Conservation (phyloP, 2,888 invertebrate species). For the Serripes groenlandicus region DNA sequence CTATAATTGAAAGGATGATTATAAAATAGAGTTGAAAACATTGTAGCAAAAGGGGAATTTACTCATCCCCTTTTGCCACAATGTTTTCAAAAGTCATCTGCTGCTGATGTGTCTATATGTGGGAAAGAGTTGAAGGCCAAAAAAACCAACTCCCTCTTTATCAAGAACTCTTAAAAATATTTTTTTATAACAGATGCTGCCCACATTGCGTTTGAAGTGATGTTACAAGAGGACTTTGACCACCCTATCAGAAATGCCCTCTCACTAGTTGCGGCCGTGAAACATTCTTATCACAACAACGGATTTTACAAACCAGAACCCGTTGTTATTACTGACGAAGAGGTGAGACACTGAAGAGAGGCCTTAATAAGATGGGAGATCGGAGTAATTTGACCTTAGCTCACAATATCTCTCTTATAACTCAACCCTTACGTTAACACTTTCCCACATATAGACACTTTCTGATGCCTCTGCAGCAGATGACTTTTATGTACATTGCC, state of each 20-base stretch:
- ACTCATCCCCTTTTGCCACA: no score
- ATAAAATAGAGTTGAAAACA: no score
- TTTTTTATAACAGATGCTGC: no score
- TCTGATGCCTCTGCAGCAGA: background rate
- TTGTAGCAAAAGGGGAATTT: no score
- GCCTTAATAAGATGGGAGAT: background rate
- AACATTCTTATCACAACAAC: conserved; percentile 87
- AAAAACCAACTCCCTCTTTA: no score
- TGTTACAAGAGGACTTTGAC: conserved; percentile 95
- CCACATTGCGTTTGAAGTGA: conserved; percentile 91
- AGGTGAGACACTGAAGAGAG: conserved; percentile 49
- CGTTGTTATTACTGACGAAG: conserved; percentile 71
- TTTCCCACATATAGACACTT: background rate
- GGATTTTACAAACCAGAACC: conserved; percentile 68
- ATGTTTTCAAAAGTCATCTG: no score
- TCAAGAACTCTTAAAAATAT: no score
- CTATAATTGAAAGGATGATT: no score
- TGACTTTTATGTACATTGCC: background rate
- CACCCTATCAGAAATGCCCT: conserved; percentile 91
- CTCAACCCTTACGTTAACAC: background rate
- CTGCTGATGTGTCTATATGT: no score
- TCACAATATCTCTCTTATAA: background rate
- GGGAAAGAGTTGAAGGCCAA: no score
- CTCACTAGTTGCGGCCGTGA: conserved; percentile 92
- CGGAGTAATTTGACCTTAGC: background rate